These are phyloP conservation scores for Pachycephala philippinensis DNA, from an alignment of 2,113 vertebrate species.

Conservation along the genomic window DNA sequence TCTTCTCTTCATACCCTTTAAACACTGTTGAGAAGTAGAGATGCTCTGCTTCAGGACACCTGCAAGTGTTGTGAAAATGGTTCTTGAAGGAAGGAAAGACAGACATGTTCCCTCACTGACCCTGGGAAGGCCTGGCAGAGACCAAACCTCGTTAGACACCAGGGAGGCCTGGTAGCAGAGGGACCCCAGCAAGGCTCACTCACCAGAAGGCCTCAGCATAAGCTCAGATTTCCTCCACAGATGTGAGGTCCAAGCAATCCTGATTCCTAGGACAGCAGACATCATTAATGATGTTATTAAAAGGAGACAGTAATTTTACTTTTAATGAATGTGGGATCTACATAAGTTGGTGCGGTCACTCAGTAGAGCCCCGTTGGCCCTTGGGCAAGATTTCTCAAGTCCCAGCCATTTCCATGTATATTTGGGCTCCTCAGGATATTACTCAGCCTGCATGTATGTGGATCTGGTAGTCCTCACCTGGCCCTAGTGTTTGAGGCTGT, in stretches of 20 bases:
- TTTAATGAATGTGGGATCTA: slow-evolving; percentile 3
- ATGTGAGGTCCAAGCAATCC: neutral
- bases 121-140: neutral
- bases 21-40: neutral
- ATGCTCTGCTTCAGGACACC: neutral
- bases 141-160: neutral
- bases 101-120: neutral
- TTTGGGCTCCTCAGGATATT: neutral
- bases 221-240: neutral
- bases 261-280: neutral
- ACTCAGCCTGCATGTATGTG: neutral
- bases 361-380: accelerated
- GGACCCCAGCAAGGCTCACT: neutral
- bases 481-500: neutral
- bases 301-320: slow-evolving; percentile 4
- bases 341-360: neutral
- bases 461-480: neutral
- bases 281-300: neutral
- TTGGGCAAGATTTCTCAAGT: slow-evolving; percentile 21
- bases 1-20: neutral
- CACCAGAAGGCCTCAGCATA: neutral
- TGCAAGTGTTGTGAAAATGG: neutral
- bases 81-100: neutral
- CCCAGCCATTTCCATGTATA: neutral
- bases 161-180: neutral